Base-by-base conservation (phyloP, 2,797 vertebrate genomes). In the Semotilus atromaculatus region DNA sequence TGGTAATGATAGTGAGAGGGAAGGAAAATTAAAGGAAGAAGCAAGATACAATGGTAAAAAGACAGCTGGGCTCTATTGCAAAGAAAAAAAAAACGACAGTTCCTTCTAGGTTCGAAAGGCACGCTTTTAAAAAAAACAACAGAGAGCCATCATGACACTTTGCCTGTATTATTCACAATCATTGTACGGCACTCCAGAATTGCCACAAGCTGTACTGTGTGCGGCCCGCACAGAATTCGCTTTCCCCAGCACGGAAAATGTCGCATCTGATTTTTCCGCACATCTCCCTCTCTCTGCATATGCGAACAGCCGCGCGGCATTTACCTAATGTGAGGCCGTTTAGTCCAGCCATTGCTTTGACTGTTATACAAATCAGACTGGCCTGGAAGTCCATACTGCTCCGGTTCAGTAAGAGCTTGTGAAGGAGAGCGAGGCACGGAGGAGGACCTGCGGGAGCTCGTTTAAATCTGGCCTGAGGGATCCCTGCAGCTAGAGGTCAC, bases 401-500 rank as follows among this genome's bases (percentile, higher is more conserved):
- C 48, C 71, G 51, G 66, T 84, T 51, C 40, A 60, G 67, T 38
- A 73, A 84, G 77, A 67, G 80, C 62, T 70, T 84, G 68, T 82
- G 73, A 84, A 73, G 81, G 86, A 80, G 73, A 88, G 60, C 45
- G 75, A 87, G 72, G 75, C 84, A 78, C 62, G 89, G 90, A 82
- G 19, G 90, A 85, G 91, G 90, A 95, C 95, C 95, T 94, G 91
- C 88, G 95, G 95, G 95, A 96, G 94, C 95, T 96, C 94, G 94
- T 96, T 96, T 96, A 96, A 96, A 96, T 94, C 94, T 95, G 85
- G 95, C 95, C 95, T 94, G 91, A 91, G 94, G 95, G 95, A 94
- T 93, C 94, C 95, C 94, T 93, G 92, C 77, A 94, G 95, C 95
- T 88, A 94, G 93, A 93, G 95, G 94, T 96, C 94, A 95, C 82